These are phyloP conservation scores for Corvus moneduloides DNA, from an alignment of 2,113 vertebrate genomes.

Conservation along the genomic window DNA sequence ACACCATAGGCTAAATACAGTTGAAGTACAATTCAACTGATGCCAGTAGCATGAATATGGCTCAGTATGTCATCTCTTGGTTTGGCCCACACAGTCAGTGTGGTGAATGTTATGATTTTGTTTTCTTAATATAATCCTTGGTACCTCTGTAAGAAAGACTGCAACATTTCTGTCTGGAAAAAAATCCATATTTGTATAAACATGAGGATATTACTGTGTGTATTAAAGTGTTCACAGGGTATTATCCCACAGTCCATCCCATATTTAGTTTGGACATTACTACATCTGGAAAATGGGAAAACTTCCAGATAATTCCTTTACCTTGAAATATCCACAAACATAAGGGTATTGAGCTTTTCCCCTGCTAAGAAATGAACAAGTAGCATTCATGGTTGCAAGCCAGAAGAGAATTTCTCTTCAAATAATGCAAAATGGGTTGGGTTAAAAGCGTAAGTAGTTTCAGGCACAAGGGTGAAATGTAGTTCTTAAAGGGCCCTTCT, in stretches of 20 bases:
- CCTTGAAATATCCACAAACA: conserved; percentile 74
- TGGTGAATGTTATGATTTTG: background rate
- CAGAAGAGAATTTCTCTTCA: conserved; percentile 49
- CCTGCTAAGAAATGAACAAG: conserved; percentile 52
- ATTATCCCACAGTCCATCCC: conserved; percentile 64
- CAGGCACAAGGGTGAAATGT: conserved; percentile 3
- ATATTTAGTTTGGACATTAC: conserved; percentile 73
- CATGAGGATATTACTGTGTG: conserved; percentile 53
- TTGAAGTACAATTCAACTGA: background rate
- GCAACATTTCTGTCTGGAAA: conserved; percentile 38
- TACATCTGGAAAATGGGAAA: conserved; percentile 74
- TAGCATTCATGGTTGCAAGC: conserved; percentile 31
- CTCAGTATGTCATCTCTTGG: background rate
- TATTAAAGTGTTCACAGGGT: conserved; percentile 68
- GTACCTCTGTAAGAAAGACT: background rate
- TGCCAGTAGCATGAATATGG: background rate
- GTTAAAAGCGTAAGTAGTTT: conserved; percentile 11
- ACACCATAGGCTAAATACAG: background rate
- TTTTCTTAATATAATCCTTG: background rate
- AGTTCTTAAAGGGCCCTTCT: background rate
- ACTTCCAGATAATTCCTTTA: conserved; percentile 73
- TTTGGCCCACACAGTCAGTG: background rate
- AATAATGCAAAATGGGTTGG: conserved; percentile 42
- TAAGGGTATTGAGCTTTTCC: conserved; percentile 62
- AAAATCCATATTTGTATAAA: conserved; percentile 56